Evolutionary conservation across 53 echinoderm and acorn worm genomes (phyloP).

Genomic region (Astropecten irregularis): DNA sequence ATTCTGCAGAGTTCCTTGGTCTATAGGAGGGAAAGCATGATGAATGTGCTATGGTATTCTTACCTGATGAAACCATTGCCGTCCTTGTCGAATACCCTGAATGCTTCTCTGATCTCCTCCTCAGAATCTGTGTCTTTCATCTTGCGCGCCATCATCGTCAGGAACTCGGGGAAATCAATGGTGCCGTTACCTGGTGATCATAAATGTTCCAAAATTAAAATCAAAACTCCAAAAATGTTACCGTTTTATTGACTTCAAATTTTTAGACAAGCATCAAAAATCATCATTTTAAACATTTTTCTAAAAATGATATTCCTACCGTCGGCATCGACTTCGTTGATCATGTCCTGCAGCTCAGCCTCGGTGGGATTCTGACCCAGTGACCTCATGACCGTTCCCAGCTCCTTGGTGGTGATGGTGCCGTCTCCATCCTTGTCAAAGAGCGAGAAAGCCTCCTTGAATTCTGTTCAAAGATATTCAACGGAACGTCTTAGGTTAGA

Average conservation of each 20-base stretch:
- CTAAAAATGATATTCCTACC: constrained; percentile 63
- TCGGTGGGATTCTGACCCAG: constrained; percentile 96
- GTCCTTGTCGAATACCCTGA: constrained; percentile 93
- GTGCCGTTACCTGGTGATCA: constrained; percentile 79
- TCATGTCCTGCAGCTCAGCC: constrained; percentile 97
- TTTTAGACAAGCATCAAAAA: too few species aligned
- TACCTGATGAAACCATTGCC: constrained; percentile 94
- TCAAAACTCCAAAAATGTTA: too few species aligned
- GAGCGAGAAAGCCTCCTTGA: constrained; percentile 98
- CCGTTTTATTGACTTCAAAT: too few species aligned
- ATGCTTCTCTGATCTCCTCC: constrained; percentile 94
- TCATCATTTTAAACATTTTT: too few species aligned
- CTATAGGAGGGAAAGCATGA: too few species aligned
- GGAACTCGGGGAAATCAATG: constrained; percentile 94
- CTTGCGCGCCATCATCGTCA: constrained; percentile 96
- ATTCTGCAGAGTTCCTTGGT: too few species aligned
- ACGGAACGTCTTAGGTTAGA: too few species aligned
- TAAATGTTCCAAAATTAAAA: too few species aligned
- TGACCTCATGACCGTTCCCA: constrained; percentile 95
- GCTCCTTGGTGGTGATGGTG: constrained; percentile 94
- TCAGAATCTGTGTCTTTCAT: constrained; percentile 89
- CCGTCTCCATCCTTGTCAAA: constrained; percentile 98
- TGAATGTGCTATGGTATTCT: too few species aligned
- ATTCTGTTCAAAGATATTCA: constrained; percentile 60
- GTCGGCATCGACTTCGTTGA: constrained; percentile 95